A percentile compares a stretch with the other conserved stretches of the same genome.
These are phyloP conservation scores for Brachirus orientalis DNA, from an alignment of 2,113 vertebrate species.

Conservation along the genomic window DNA sequence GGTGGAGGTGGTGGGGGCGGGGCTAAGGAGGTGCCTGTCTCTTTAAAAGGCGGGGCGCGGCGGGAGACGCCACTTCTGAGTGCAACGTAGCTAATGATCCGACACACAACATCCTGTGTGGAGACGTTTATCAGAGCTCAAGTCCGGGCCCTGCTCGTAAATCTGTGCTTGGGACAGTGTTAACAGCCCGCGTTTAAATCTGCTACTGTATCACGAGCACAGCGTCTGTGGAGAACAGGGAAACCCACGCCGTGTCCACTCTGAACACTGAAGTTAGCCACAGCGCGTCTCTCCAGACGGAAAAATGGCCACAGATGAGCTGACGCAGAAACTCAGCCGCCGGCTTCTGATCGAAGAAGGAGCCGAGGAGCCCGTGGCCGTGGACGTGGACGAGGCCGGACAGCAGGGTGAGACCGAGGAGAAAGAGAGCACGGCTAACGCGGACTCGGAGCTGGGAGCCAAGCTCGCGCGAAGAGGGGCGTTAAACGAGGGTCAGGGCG, in stretches of 20 bases:
- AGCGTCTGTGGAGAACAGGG: too few species aligned
- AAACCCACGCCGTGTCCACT: too few species aligned
- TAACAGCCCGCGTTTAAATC: too few species aligned
- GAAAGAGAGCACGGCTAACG: conserved; percentile 71
- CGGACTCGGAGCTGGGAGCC: conserved; percentile 85
- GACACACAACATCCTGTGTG: neutral
- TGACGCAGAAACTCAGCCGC: conserved; percentile 86
- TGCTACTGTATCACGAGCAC: too few species aligned
- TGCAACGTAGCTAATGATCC: neutral
- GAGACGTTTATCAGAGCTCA: neutral
- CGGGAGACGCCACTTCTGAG: neutral
- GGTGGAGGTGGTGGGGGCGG: neutral
- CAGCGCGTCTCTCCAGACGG: neutral
- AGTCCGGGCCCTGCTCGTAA: neutral
- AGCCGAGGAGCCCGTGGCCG: conserved; percentile 52
- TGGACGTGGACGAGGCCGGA: conserved; percentile 35
- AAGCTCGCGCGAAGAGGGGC: conserved; percentile 85
- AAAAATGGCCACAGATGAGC: conserved; percentile 88
- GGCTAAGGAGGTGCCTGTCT: neutral
- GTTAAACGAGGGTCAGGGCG: conserved; percentile 83
- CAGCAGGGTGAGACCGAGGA: conserved; percentile 52
- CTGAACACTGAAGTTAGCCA: too few species aligned
- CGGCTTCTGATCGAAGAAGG: conserved; percentile 86
- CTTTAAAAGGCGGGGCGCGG: neutral
- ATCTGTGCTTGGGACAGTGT: neutral